Evolutionary conservation across 2,113 vertebrate genomes (phyloP), one percentile per base, ranked within the genome.

Genomic region (Plecotus auritus): DNA sequence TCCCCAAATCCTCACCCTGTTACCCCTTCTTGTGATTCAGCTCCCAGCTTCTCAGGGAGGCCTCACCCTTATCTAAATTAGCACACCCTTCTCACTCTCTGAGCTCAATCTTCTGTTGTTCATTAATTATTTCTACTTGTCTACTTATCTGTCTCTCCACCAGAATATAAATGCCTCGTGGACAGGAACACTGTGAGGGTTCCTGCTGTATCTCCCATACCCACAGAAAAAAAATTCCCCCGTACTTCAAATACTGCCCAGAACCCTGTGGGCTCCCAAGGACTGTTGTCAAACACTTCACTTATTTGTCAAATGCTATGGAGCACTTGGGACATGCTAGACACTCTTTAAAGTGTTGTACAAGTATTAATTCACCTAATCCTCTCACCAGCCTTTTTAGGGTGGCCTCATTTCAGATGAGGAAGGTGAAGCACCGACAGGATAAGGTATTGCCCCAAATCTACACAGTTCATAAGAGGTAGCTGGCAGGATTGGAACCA

Each of bases 361-460:
- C 64, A 90, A 85, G 77, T 78, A 93, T 56, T 54, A 92, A 91
- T 80, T 47, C 42, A 23, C 35, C 88, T 49, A 64, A 90, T 80
- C 20, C 35, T 64, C 72, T 66, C 85, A 30, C 12, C 49, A 67
- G 70, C 40, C 28, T 78, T 86, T 94, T 73, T n/a, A 54, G 5
- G 7, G 30, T 80, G n/a, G 80, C 35, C 35, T 92, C 59, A 35
- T 45, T 54, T 88, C 72, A 37, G 69, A 78, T 3, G 28, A 49
- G 47, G 42, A 85, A 78, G 83, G 28, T 23, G 91, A 85, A 64
- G 54, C 35, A 30, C 59, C 14, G 47, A 93, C 26, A 64, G 10
- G 22, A 11, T 51, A 30, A 56, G 49, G 37, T 8, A 23, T 73
- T 86, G 73, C n/a, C 42, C 80, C 49, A 72, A 30, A 30, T 73